Base-by-base conservation (phyloP, 2,888 invertebrate genomes). In the Mantis religiosa region DNA sequence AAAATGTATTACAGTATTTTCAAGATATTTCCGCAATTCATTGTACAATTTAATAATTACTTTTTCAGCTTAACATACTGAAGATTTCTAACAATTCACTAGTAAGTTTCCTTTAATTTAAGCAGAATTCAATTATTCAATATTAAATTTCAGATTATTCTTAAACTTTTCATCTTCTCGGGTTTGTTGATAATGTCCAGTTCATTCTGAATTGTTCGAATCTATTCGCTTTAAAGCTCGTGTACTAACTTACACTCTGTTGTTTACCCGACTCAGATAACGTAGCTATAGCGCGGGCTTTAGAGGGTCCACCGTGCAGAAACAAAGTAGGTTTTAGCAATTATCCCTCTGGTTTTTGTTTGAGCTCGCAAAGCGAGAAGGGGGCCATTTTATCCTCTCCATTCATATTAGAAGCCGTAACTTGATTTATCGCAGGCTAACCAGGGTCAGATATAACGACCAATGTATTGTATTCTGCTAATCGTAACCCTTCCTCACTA, bases 261-360 rank as follows among this genome's bases (percentile, higher is more conserved):
- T 20, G 54, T 71, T 71, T 71, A 71, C 54, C 20, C 54, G 54
- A 25, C 20, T 71, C 54, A 71, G 25, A 71, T 71, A 71, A 71
- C 54, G 54, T 25, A 71, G 54, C 54, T 15, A 6, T 15, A 71
- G 20, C 8, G 15, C 20, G 1, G 54, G 12, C 14, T 85, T 28
- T 47, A 85, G 15, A 47, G 27, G 47, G 9, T 54, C 41, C 14
- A 14, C 7, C 25, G 28, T 28, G 27, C 87, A 82, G 20, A 87
- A 87, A 87, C 30, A 87, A 82, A 20, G 30, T 41, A 87, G 87
- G 87, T 34, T 82, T 87, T 87, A 82, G 82, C 82, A 87, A 82
- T 87, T 82, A 82, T 82, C 87, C 87, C 87, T 87, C 30, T 20
- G 87, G 82, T 87, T 87, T 71, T 87, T 87, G 87, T 87, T 71